Conservation (phyloP, 2,888 invertebrate genomes). For the Sericinus montela region DNA sequence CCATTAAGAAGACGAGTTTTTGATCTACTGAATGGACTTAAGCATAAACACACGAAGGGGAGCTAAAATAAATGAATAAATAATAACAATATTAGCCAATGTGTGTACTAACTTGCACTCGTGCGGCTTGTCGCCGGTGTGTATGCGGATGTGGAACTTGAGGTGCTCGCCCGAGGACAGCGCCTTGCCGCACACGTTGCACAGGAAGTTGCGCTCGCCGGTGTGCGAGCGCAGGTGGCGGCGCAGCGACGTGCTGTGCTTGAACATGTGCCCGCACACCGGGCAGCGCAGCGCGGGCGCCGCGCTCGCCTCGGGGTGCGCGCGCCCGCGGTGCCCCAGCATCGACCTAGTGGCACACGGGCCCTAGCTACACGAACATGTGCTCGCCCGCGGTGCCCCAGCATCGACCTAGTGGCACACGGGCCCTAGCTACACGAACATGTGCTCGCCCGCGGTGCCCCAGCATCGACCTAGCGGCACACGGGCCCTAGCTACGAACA, state of each 20-base stretch:
- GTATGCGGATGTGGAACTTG: conserved; percentile 81
- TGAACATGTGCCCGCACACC: conserved; percentile 66
- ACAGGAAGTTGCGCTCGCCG: conserved; percentile 76
- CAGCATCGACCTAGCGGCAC: too few relatives aligned
- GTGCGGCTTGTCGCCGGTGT: conserved; percentile 81
- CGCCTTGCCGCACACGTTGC: conserved; percentile 81
- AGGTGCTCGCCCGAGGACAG: conserved; percentile 79
- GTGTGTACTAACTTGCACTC: conserved; percentile 62
- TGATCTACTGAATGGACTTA: too few relatives aligned
- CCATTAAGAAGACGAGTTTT: too few relatives aligned
- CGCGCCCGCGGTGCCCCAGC: conserved; percentile 55
- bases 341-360: conserved; percentile 39
- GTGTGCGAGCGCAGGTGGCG: conserved; percentile 68
- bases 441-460: too few relatives aligned
- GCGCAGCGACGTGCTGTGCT: conserved; percentile 72
- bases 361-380: too few relatives aligned
- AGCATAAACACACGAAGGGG: too few relatives aligned
- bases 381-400: too few relatives aligned
- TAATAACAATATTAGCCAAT: too few relatives aligned
- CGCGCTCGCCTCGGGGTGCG: conserved; percentile 60
- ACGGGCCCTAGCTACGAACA: too few relatives aligned
- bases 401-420: too few relatives aligned
- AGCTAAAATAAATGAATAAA: too few relatives aligned
- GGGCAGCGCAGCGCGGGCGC: conserved; percentile 61
- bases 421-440: too few relatives aligned